phyloP scores from a whole-genome alignment of 1,140 invertebrate genomes.

The Nymphalis io region DNA sequence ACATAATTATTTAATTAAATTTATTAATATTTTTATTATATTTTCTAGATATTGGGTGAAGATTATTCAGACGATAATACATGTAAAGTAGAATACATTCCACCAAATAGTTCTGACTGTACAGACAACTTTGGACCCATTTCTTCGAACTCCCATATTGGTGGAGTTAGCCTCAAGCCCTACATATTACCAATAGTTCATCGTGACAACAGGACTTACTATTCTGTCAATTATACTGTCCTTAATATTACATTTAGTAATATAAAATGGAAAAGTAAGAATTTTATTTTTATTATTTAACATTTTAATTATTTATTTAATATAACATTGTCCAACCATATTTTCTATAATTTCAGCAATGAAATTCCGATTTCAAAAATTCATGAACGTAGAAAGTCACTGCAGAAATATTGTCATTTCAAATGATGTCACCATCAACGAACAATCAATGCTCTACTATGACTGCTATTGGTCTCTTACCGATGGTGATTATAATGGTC shows the following conservation, averaged over 20 bases:
- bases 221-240: conserved; percentile 57
- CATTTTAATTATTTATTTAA: background rate
- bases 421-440: conserved; percentile 61
- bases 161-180: conserved; percentile 64
- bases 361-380: conserved; percentile 68
- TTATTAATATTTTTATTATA: conserved; percentile 7
- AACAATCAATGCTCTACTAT: conserved; percentile 70
- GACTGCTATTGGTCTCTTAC: conserved; percentile 69
- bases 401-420: conserved; percentile 70
- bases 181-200: conserved; percentile 47
- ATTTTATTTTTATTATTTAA: background rate
- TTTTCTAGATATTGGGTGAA: conserved; percentile 58
- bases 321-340: background rate
- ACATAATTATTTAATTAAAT: background rate
- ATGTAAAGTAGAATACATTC: conserved; percentile 61
- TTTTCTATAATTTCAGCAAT: conserved; percentile 56
- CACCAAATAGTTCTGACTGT: conserved; percentile 58
- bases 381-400: conserved; percentile 50
- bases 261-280: conserved; percentile 77
- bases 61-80: conserved; percentile 49
- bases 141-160: conserved; percentile 58
- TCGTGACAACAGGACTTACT: conserved; percentile 14
- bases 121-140: conserved; percentile 62
- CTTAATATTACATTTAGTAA: conserved; percentile 73
- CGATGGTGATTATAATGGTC: conserved; percentile 50